These are phyloP conservation scores for Elanoides forficatus DNA, from an alignment of 2,113 vertebrate species.

Conservation along the genomic window DNA sequence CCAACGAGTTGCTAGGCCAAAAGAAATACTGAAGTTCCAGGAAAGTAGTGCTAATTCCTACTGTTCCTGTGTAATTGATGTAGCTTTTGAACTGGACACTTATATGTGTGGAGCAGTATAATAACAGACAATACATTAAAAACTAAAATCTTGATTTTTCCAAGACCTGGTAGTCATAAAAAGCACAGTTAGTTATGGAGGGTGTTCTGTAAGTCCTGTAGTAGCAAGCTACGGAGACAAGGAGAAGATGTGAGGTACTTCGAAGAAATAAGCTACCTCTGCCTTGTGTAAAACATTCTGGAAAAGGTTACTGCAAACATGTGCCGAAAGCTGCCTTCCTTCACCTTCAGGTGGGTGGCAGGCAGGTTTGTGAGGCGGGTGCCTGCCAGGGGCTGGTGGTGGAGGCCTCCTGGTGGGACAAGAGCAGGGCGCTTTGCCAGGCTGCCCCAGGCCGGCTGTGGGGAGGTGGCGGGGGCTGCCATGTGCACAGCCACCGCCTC, in stretches of 20 bases:
- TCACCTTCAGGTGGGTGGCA: fast-evolving
- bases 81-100: not conserved
- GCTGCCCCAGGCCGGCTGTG: fast-evolving
- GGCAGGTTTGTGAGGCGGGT: not conserved
- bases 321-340: not conserved
- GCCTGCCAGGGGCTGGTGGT: not conserved
- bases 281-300: not conserved
- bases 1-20: not conserved
- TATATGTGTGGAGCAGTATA: not conserved
- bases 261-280: not conserved
- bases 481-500: fast-evolving
- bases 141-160: not conserved
- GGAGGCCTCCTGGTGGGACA: fast-evolving
- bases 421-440: fast-evolving
- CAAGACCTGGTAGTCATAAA: not conserved
- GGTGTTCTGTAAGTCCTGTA: not conserved
- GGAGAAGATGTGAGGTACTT: not conserved
- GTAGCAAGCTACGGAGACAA: not conserved
- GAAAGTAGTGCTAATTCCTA: not conserved
- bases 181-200: not conserved
- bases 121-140: not conserved
- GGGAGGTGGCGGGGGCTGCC: fast-evolving
- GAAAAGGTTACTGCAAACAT: not conserved
- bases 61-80: not conserved
- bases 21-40: not conserved